Base-by-base conservation (phyloP, 2,888 invertebrate species). In the Eilema sororculum region DNA sequence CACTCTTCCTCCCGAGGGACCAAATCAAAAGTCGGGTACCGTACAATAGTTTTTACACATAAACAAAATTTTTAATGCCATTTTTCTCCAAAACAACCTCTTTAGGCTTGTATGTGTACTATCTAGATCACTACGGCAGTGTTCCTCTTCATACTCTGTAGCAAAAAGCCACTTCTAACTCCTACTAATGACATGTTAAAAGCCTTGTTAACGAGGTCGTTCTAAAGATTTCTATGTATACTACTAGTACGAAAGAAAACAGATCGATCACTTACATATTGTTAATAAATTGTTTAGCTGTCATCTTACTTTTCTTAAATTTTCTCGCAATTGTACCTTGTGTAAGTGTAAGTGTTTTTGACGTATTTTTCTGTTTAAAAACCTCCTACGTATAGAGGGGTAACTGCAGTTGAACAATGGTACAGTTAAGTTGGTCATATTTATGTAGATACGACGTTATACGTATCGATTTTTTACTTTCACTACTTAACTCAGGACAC, bases 161-260 rank as follows among this genome's bases (percentile, higher is more conserved):
- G 58, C 24, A 24, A 16, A 24, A 20, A 20, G 30, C 16, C 33
- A 60, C 60, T 60, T 3, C 24, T 25, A 58, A 16, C 25, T 5
- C 25, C 58, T n/a, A 64, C 33, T 33, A 30, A 33, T 46, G 52
- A 30, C 37, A 69, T 30, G n/a, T 46, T 52, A 16, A 58, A 13
- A 52, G 71, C 76, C 73, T 78, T 76, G 67, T 78, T 79, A 82
- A 77, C 81, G 79, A 64, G 76, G 78, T 74, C 80, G 79, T 79
- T 68, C 73, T 73, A 52, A n/a, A n/a, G n/a, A 52, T n/a, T 52
- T n/a, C 52, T n/a, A 52, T n/a, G 20, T 52, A n/a, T 52, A n/a
- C n/a, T 52, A 52, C 52, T 52, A 52, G 9, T 52, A 52, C 52
- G 46, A 2, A 41, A n/a, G n/a, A n/a, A n/a, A n/a, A n/a, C n/a